Conservation (phyloP, 2,113 vertebrate species). For the Helogale parvula region DNA sequence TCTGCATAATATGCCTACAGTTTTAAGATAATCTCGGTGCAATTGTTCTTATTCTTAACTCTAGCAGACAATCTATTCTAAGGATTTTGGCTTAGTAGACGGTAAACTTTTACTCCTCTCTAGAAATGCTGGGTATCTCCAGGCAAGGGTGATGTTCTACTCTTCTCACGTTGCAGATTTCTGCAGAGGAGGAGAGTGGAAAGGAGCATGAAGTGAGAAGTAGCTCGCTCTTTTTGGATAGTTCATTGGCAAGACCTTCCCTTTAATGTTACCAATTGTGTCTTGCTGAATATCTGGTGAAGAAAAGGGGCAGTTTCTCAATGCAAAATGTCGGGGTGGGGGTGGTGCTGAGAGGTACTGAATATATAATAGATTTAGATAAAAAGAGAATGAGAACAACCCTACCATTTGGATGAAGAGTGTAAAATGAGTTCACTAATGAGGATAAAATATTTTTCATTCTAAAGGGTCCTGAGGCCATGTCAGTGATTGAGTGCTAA, state of each 20-base stretch:
- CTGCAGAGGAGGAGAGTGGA: background rate
- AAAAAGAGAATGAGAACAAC: background rate
- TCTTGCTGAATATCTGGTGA: background rate
- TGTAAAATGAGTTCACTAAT: background rate
- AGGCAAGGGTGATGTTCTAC: background rate
- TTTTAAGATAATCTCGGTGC: slow-evolving; percentile 33
- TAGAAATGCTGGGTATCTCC: background rate
- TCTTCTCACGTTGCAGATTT: background rate
- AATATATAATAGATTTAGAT: background rate
- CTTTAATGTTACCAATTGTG: background rate
- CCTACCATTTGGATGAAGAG: background rate
- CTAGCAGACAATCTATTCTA: background rate
- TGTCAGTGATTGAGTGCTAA: background rate
- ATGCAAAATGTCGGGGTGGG: background rate
- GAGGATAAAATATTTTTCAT: slow-evolving; percentile 40
- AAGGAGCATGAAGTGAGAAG: background rate
- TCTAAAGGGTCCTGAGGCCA: background rate
- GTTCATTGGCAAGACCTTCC: background rate
- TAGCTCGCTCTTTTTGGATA: background rate
- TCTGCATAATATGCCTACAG: background rate
- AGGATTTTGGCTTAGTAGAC: background rate
- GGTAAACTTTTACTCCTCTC: background rate
- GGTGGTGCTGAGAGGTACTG: background rate
- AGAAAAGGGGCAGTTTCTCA: background rate
- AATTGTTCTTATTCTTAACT: background rate